Base-by-base conservation (phyloP, 1,140 invertebrate genomes). In the Caenorhabditis latens region DNA sequence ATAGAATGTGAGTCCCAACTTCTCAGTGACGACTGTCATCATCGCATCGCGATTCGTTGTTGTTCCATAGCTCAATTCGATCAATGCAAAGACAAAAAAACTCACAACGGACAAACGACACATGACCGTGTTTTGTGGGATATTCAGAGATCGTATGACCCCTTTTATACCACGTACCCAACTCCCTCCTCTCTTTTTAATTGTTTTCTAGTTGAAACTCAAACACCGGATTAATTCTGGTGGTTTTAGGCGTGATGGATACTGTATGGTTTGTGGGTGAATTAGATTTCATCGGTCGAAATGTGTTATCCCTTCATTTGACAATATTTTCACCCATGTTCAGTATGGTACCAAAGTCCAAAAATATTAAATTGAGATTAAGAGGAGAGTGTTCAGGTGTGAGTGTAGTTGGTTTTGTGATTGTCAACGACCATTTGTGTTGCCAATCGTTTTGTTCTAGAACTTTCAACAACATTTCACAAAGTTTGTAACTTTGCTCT, bases 291-390 rank as follows among this genome's bases (percentile, higher is more conserved):
- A 43, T 5, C 40, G 65, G 46, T 46, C 14, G 42, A 71, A 71
- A 71, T 19, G 14, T 71, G 42, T 71, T 16, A 8, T 43, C 11
- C 14, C 16, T 53, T 16, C 32, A 2, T 1, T 11, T 13, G 42
- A 65, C 57, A 21, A 58, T 3, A 65, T 65, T 9, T 32, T 1
- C 13, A 65, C 13, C 8, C 61, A 65, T 65, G 21, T 65, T 65
- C 7, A 42, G 21, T 71, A 71, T 14, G 65, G 19, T 71, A 71
- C 19, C 65, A 71, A 71, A 71, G 65, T 71, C 16, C 65, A 71
- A 71, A 71, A 71, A n/a, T 4, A 71, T 71, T 71, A 71, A 19
- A 11, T 3, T 1, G 61, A 65, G 61, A 65, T 65, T 65, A 65
- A 40, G n/a, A 8, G 57, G n/a, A 40, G 11, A 40, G 61, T 65